phyloP scores from a whole-genome alignment of 2,888 invertebrate genomes.

The Scotopteryx bipunctaria region DNA sequence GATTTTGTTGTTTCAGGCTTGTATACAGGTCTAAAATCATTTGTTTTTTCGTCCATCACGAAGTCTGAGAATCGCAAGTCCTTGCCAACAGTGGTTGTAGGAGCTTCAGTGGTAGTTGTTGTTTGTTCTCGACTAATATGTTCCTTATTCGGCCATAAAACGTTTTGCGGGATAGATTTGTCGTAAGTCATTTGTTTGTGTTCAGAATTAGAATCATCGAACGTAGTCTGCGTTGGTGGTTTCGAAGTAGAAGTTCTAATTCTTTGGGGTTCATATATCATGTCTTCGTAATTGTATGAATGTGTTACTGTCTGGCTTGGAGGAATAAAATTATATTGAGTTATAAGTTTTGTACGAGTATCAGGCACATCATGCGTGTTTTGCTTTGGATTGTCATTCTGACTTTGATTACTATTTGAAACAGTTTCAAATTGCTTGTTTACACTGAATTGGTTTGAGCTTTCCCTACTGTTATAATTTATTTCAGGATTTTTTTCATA shows the following conservation, averaged over 20 bases:
- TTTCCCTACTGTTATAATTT: slow-evolving; percentile 13
- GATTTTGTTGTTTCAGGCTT: slow-evolving; percentile 37
- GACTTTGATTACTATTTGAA: slow-evolving; percentile 11
- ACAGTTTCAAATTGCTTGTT: slow-evolving; percentile 1
- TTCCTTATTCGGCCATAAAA: slow-evolving; percentile 30
- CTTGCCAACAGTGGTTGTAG: slow-evolving; percentile 35
- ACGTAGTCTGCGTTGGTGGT: slow-evolving; percentile 27
- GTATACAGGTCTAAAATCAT: slow-evolving; percentile 51
- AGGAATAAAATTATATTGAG: slow-evolving; percentile 54
- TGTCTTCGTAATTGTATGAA: slow-evolving; percentile 60
- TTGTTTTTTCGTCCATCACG: slow-evolving; percentile 44
- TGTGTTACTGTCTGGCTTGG: slow-evolving; percentile 60
- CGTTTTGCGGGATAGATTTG: slow-evolving; percentile 17
- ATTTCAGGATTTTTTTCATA: slow-evolving; percentile 1
- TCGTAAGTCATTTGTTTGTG: slow-evolving; percentile 19
- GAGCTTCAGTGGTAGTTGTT: slow-evolving; percentile 37
- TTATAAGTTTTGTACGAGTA: slow-evolving; percentile 52
- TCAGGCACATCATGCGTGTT: slow-evolving; percentile 31
- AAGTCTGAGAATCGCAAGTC: slow-evolving; percentile 48
- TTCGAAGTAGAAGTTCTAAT: slow-evolving; percentile 34
- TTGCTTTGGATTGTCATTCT: slow-evolving; percentile 21
- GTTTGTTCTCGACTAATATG: slow-evolving; percentile 41
- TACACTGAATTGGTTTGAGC: slow-evolving; percentile 20
- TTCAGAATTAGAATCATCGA: slow-evolving; percentile 7
- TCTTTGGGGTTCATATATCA: slow-evolving; percentile 38